Base-by-base conservation (phyloP, 2,888 invertebrate species). In the Ennomos erosarius region DNA sequence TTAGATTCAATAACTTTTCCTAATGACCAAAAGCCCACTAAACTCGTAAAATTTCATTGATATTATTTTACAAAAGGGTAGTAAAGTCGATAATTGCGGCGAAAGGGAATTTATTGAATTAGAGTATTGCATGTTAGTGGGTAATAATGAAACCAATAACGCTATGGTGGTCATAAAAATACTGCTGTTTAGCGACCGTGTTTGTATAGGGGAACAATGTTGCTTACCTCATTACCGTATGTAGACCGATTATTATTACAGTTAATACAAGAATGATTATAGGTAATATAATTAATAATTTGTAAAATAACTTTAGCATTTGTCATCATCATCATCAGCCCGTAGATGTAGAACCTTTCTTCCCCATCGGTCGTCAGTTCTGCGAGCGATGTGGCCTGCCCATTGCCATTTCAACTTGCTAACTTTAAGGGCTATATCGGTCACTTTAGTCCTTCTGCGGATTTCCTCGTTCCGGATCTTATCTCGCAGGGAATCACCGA, bases 81-180 rank as follows among this genome's bases (percentile, higher is more conserved):
- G 46, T 66, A 64, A 67, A 65, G 64, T 55, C 59, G 53, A 69
- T 67, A 69, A 69, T 68, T 70, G 64, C 69, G 67, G 75, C 73
- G 67, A 74, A 77, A 68, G 69, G 61, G 64, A 74, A 79, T 82
- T 81, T 78, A 81, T 79, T 76, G 73, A 71, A 77, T 78, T 74
- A 73, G 68, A 69, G 64, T 70, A 79, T 74, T 65, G 78, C 78
- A 80, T 82, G 81, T 72, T 64, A 47, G 51, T 52, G 12, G 42
- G 67, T 65, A 71, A 71, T 76, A 71, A 75, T 75, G 65, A 67
- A 69, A 69, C 58, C 60, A 73, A 76, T 78, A 72, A 67, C 57
- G 56, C 62, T 68, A 65, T 68, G 69, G 70, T 69, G 63, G 56
- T 68, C 64, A 73, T 68, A 70, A 74, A 70, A 73, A 72, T 72